These are phyloP conservation scores for Diadumene lineata DNA, from an alignment of 92 coral and sea anemone genomes.

Conservation along the genomic window DNA sequence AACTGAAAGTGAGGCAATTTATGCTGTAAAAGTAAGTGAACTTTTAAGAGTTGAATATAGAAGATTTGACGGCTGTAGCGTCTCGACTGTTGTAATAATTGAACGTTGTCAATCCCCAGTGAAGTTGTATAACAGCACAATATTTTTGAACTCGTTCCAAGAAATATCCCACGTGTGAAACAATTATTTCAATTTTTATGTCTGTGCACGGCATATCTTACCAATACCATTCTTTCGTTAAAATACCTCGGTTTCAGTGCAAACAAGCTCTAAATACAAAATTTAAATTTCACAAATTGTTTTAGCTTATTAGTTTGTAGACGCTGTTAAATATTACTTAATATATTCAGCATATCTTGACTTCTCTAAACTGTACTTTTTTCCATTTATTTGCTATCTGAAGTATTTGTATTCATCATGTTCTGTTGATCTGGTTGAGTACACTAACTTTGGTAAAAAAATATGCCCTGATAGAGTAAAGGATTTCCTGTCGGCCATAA, in stretches of 20 bases:
- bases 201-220: too few species aligned
- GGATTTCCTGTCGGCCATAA: background rate
- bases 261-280: background rate
- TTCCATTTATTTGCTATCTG: background rate
- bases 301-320: too few species aligned
- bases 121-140: background rate
- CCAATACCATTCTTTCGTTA: too few species aligned
- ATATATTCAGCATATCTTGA: too few species aligned
- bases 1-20: slow-evolving; percentile 68
- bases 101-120: too few species aligned
- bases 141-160: slow-evolving; percentile 4
- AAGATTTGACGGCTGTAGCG: background rate
- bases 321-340: too few species aligned
- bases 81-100: background rate
- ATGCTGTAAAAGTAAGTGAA: slow-evolving; percentile 78
- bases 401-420: background rate
- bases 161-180: background rate
- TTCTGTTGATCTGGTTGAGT: background rate
- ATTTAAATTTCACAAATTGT: too few species aligned
- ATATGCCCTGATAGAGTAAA: background rate
- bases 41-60: background rate
- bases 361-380: too few species aligned
- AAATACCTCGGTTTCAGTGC: background rate
- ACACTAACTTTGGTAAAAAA: too few species aligned
- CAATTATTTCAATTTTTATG: background rate